phyloP scores from a whole-genome alignment of 2,888 invertebrate genomes.

The Azorinus chamasolen region DNA sequence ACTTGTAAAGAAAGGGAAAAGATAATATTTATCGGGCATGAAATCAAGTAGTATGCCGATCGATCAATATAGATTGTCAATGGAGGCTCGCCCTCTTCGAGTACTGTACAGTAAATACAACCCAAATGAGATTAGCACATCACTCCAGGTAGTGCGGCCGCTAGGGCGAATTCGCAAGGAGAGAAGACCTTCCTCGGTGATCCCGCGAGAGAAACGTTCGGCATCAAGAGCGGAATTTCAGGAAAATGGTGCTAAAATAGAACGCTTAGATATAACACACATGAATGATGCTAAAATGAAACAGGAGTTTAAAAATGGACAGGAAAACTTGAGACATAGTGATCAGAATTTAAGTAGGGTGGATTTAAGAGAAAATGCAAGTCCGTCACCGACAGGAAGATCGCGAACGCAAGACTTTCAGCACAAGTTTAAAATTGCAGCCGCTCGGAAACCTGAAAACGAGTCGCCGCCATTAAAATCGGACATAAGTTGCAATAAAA shows the following conservation, averaged over 20 bases:
- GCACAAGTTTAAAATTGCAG: conserved; percentile 56
- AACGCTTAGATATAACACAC: neutral
- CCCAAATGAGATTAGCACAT: conserved; percentile 18
- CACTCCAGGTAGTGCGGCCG: conserved; percentile 46
- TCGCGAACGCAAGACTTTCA: conserved; percentile 59
- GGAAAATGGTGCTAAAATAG: conserved; percentile 7
- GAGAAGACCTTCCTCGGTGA: conserved; percentile 15
- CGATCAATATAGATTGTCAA: conserved; percentile 57
- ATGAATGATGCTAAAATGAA: neutral
- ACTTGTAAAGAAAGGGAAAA: too few relatives aligned
- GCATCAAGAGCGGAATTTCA: neutral
- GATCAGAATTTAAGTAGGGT: conserved; percentile 8
- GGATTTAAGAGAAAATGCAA: neutral
- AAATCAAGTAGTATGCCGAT: conserved; percentile 10
- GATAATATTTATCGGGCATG: too few relatives aligned
- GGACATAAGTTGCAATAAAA: conserved; percentile 34
- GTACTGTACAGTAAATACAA: conserved; percentile 55
- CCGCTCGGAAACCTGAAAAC: conserved; percentile 44
- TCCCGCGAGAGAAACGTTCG: neutral
- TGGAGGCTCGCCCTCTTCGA: conserved; percentile 59
- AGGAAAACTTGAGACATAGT: neutral
- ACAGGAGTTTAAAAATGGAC: neutral
- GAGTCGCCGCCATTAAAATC: conserved; percentile 39
- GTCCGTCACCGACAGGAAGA: conserved; percentile 22
- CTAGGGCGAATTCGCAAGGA: conserved; percentile 52